These are phyloP conservation scores for Diorhabda sublineata DNA, from an alignment of 1,140 invertebrate genomes.

Conservation along the genomic window DNA sequence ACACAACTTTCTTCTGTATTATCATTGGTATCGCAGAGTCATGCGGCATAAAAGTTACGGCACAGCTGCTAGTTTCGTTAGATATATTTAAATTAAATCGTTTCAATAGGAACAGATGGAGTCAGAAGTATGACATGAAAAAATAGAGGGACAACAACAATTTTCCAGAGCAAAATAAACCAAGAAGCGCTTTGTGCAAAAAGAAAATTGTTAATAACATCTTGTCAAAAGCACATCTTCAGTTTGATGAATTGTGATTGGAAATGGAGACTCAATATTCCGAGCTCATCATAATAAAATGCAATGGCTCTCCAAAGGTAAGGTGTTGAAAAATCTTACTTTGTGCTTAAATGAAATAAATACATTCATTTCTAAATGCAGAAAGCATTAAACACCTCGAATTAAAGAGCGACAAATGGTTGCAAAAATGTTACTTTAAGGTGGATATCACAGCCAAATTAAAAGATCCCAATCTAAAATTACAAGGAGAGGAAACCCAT, in stretches of 20 bases:
- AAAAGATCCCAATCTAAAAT: background rate
- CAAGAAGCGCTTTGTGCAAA: background rate
- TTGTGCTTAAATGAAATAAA: background rate
- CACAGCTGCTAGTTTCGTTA: no score
- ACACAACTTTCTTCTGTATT: no score
- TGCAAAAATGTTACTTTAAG: background rate
- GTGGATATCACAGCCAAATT: background rate
- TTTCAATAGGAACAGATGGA: no score
- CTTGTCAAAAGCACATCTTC: background rate
- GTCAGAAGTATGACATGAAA: no score
- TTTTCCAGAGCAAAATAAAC: background rate
- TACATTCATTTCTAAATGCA: background rate
- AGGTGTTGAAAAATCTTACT: background rate
- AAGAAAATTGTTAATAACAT: background rate
- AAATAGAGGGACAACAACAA: no score
- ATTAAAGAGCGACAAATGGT: background rate
- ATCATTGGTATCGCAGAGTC: no score
- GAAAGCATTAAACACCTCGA: background rate
- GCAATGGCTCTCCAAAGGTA: background rate
- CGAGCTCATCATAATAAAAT: background rate
- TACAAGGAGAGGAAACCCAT: background rate
- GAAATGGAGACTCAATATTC: background rate
- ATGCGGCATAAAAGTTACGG: no score
- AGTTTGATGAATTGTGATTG: background rate
- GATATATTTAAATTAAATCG: no score